These are phyloP conservation scores for Epinephelus awoara DNA, from an alignment of 2,797 vertebrate genomes.

Conservation along the genomic window DNA sequence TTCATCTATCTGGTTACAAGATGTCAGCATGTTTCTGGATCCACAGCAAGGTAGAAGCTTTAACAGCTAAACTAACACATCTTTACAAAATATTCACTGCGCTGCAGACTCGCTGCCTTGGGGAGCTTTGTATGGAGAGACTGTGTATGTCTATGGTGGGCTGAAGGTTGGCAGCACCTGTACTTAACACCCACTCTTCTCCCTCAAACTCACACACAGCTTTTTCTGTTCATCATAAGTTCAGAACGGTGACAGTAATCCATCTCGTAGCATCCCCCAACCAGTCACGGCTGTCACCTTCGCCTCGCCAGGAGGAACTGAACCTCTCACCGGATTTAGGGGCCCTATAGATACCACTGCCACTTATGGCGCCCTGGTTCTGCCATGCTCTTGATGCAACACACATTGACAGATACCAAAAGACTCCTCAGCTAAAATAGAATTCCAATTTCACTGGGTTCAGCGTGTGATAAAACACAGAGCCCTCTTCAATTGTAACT, in stretches of 20 bases:
- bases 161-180: constrained; percentile 72
- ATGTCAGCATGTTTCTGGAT: not conserved
- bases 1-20: not conserved
- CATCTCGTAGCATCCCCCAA: constrained; percentile 62
- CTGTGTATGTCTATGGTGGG: constrained; percentile 46
- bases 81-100: constrained; percentile 1
- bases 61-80: constrained; percentile 7
- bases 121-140: constrained; percentile 13
- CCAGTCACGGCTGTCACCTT: constrained; percentile 77
- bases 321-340: constrained; percentile 63
- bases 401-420: constrained; percentile 68
- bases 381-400: constrained; percentile 57
- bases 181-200: constrained; percentile 60
- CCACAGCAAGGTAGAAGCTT: not conserved
- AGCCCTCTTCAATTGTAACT: constrained; percentile 66
- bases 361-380: constrained; percentile 52
- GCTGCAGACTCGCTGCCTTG: constrained; percentile 28
- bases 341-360: constrained; percentile 61
- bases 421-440: constrained; percentile 70
- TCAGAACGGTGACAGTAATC: constrained; percentile 76
- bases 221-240: constrained; percentile 43
- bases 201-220: constrained; percentile 26
- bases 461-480: constrained; percentile 68
- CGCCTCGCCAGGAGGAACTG: constrained; percentile 54
- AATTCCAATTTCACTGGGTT: constrained; percentile 74